Conservation (phyloP, 2,888 invertebrate species). For the Caenorhabditis sinica region DNA sequence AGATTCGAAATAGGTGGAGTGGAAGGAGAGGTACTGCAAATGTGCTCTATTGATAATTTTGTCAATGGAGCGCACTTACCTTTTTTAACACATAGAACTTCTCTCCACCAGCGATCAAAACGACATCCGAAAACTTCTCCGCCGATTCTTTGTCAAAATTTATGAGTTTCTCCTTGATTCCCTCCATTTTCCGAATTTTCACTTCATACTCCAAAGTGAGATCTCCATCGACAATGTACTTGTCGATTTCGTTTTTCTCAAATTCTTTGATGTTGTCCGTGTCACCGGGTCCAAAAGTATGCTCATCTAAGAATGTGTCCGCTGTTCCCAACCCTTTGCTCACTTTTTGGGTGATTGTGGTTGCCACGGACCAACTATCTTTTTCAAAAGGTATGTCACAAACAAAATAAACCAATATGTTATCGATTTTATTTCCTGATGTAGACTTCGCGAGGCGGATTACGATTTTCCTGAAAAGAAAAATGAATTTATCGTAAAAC, state of each 20-base stretch:
- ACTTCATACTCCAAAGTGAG: not conserved
- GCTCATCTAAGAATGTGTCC: not conserved
- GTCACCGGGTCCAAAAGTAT: not conserved
- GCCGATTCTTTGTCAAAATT: not conserved
- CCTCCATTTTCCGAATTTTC: not conserved
- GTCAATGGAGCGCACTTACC: no score
- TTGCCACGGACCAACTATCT: not conserved
- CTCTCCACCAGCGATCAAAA: not conserved
- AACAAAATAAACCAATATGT: not conserved
- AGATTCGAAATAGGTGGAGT: no score
- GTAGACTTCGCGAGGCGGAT: no score
- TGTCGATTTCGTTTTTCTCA: not conserved
- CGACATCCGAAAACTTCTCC: not conserved
- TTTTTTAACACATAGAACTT: not conserved
- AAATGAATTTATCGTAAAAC: no score
- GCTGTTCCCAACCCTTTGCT: not conserved
- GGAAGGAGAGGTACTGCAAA: no score
- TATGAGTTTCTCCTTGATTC: not conserved
- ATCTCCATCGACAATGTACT: not conserved
- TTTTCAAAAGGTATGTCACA: not conserved
- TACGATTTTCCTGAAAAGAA: not conserved
- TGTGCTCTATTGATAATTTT: no score
- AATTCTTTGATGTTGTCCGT: not conserved
- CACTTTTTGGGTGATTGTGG: not conserved
- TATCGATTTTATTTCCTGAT: no score